phyloP scores from a whole-genome alignment of 2,113 vertebrate species.

The Galbula dea region DNA sequence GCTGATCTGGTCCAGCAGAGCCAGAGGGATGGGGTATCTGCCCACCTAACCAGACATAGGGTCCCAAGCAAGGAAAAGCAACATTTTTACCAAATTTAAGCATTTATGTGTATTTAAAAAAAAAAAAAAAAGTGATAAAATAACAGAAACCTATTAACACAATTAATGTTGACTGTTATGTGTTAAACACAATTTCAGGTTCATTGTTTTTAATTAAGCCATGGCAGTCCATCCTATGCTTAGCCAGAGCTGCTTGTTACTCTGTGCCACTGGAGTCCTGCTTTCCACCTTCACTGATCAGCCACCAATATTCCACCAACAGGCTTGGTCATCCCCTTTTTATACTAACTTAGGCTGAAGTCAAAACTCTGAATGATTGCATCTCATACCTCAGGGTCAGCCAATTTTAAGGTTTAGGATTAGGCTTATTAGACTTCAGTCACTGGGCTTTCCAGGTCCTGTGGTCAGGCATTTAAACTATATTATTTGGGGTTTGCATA shows the following conservation, averaged over 20 bases:
- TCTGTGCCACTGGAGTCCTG: rapidly evolving
- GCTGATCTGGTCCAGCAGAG: background rate
- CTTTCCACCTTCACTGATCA: background rate
- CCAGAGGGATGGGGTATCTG: background rate
- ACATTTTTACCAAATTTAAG: background rate
- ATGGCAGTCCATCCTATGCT: background rate
- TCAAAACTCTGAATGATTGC: background rate
- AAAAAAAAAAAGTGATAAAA: background rate
- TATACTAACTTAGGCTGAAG: background rate
- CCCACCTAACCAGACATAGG: background rate
- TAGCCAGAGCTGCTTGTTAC: background rate
- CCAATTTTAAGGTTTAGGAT: background rate
- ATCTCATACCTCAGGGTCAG: background rate
- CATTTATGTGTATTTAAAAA: background rate
- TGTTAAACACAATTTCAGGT: background rate
- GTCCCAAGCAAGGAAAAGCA: background rate
- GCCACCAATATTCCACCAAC: background rate
- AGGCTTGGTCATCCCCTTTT: background rate
- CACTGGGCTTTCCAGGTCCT: background rate
- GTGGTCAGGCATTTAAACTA: background rate
- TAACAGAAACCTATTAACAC: background rate
- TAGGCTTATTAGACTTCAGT: background rate
- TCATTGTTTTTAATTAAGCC: background rate
- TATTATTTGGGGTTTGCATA: background rate
- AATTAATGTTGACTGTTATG: too few species aligned